Evolutionary conservation across 2,113 vertebrate species (phyloP).

Genomic region (Nerophis ophidion): DNA sequence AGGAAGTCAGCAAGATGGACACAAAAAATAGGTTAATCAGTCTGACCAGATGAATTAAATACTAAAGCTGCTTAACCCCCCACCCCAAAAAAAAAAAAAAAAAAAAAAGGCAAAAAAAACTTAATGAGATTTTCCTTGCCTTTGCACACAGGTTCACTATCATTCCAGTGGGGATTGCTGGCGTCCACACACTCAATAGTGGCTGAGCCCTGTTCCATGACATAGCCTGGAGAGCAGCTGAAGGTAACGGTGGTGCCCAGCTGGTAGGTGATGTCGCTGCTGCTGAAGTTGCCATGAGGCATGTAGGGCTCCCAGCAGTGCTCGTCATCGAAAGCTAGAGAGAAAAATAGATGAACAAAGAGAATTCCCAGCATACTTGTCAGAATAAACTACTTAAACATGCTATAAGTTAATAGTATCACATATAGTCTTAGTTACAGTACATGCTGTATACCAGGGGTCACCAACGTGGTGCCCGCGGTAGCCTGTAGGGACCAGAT

Average conservation of each 20-base stretch:
- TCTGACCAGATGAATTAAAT: too few relatives aligned
- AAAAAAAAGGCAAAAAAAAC: background rate
- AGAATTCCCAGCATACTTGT: background rate
- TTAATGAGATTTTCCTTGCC: conserved; percentile 53
- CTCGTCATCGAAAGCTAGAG: conserved; percentile 82
- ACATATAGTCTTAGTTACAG: too few relatives aligned
- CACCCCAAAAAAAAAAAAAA: too few relatives aligned
- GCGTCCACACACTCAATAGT: conserved; percentile 85
- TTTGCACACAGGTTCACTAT: conserved; percentile 85
- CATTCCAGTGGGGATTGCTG: conserved; percentile 87
- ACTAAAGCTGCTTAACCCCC: background rate
- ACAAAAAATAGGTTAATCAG: background rate
- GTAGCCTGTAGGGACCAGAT: too few relatives aligned
- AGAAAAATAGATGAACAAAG: background rate
- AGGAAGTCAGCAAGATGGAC: background rate
- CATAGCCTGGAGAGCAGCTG: conserved; percentile 84
- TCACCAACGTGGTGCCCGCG: too few relatives aligned
- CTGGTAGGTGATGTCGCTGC: conserved; percentile 80
- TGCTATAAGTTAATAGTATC: too few relatives aligned
- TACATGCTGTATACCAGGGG: too few relatives aligned
- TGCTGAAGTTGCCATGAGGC: conserved; percentile 87
- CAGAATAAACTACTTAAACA: too few relatives aligned
- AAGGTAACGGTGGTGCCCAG: conserved; percentile 81
- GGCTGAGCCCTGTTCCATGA: conserved; percentile 83
- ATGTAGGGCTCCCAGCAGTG: conserved; percentile 89